phyloP scores from a whole-genome alignment of 2,888 invertebrate genomes.

The Clepsis dumicolana region DNA sequence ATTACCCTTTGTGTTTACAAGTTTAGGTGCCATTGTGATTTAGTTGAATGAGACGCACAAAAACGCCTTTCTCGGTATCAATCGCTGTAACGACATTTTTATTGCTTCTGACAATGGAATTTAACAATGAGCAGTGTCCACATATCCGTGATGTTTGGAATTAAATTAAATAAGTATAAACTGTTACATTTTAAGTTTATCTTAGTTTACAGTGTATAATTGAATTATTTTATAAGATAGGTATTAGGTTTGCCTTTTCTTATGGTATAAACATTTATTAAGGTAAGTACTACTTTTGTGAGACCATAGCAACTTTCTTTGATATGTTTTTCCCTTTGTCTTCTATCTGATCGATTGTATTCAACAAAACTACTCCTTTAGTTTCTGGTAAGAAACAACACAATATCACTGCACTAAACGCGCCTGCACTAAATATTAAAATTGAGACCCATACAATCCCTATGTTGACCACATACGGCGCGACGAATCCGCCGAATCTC shows the following conservation, averaged over 20 bases:
- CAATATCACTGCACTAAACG: slow-evolving; percentile 67
- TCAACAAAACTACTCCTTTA: slow-evolving; percentile 69
- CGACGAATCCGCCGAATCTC: slow-evolving; percentile 88
- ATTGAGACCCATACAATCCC: slow-evolving; percentile 74
- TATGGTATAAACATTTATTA: not conserved
- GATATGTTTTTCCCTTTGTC: slow-evolving; percentile 36
- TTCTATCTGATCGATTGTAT: slow-evolving; percentile 73
- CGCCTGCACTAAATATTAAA: slow-evolving; percentile 68
- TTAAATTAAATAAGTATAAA: not conserved
- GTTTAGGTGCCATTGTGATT: not conserved
- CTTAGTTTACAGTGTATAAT: not conserved
- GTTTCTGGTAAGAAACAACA: slow-evolving; percentile 77
- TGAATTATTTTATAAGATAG: not conserved
- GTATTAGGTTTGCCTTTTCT: not conserved
- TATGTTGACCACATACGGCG: slow-evolving; percentile 88
- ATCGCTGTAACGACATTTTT: not conserved
- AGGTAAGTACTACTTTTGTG: not conserved
- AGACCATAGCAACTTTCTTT: slow-evolving; percentile 7
- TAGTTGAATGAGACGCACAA: not conserved
- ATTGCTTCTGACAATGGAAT: not conserved
- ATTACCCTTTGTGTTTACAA: not conserved
- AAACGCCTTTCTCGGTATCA: not conserved
- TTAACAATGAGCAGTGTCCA: not conserved
- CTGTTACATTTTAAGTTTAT: not conserved
- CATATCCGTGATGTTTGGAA: not conserved